phyloP scores from a whole-genome alignment of 2,888 invertebrate species.

The Diogma glabrata region DNA sequence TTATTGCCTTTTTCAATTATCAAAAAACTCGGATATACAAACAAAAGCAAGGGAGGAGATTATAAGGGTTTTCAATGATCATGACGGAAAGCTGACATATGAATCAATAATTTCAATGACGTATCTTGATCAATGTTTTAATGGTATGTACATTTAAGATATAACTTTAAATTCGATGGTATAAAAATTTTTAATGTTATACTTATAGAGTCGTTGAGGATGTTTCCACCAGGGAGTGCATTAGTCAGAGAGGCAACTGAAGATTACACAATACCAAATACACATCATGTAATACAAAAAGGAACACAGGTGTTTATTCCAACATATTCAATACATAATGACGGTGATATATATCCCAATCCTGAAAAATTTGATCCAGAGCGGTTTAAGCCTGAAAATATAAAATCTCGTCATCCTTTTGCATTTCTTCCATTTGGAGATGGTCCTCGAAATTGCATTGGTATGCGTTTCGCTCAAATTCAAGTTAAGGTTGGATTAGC shows the following conservation, averaged over 20 bases:
- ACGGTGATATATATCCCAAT: slow-evolving; percentile 45
- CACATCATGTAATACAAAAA: slow-evolving; percentile 37
- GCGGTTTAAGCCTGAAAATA: slow-evolving; percentile 43
- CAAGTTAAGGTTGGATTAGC: slow-evolving; percentile 20
- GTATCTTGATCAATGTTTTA: slow-evolving; percentile 34
- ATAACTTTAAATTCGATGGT: not conserved
- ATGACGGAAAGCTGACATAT: slow-evolving; percentile 30
- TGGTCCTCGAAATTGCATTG: slow-evolving; percentile 36
- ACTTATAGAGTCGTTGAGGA: not conserved
- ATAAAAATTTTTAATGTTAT: not conserved
- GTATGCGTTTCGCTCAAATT: slow-evolving; percentile 29
- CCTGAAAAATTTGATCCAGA: slow-evolving; percentile 51
- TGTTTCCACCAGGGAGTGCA: not conserved
- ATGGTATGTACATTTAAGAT: slow-evolving; percentile 25
- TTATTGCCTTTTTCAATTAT: slow-evolving; percentile 36
- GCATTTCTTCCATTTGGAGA: slow-evolving; percentile 36
- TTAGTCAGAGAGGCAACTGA: slow-evolving; percentile 23
- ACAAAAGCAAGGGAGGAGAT: slow-evolving; percentile 32
- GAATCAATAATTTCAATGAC: slow-evolving; percentile 32
- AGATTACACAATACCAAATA: slow-evolving; percentile 37
- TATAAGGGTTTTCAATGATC: slow-evolving; percentile 25
- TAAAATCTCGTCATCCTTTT: slow-evolving; percentile 32
- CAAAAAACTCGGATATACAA: slow-evolving; percentile 35
- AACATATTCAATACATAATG: slow-evolving; percentile 45
- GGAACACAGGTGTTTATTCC: slow-evolving; percentile 43